These are phyloP conservation scores for Tadarida brasiliensis DNA, from an alignment of 2,797 vertebrate species.

Conservation along the genomic window DNA sequence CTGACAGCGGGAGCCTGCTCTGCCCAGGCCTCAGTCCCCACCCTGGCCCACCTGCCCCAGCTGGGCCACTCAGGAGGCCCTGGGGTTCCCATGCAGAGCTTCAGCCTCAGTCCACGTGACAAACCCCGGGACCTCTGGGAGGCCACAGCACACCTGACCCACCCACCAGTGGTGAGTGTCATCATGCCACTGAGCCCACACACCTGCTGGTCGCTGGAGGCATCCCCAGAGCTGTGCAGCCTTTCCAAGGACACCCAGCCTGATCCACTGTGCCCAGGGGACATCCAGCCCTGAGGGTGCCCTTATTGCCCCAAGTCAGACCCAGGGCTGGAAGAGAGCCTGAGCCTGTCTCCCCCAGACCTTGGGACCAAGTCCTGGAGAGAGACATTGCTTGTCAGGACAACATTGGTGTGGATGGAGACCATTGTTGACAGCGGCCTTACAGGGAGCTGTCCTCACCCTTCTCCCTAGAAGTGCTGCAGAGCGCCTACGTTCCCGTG, in stretches of 20 bases:
- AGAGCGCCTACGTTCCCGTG: no score
- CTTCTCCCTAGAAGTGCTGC: no score
- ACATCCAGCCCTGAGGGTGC: background rate
- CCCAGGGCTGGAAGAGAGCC: background rate
- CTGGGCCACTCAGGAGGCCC: background rate
- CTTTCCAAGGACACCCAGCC: background rate
- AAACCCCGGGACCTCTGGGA: background rate
- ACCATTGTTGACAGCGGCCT: background rate
- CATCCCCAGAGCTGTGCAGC: background rate
- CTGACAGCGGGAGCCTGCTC: conserved; percentile 87
- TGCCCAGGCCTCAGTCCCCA: background rate
- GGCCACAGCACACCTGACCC: background rate
- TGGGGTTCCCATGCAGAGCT: no score
- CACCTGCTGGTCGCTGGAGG: background rate
- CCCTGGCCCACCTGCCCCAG: background rate
- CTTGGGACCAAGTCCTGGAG: conserved; percentile 31
- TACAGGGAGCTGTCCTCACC: background rate
- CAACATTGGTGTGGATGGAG: background rate
- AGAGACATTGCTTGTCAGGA: background rate
- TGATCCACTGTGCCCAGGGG: background rate
- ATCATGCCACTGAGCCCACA: background rate
- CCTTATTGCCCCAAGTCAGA: conserved; percentile 43
- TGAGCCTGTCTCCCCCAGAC: conserved; percentile 38
- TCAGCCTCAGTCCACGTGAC: background rate
- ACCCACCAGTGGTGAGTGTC: background rate